phyloP scores from a whole-genome alignment of 35 echinoderm and acorn worm species.

The Stichopus chloronotus region DNA sequence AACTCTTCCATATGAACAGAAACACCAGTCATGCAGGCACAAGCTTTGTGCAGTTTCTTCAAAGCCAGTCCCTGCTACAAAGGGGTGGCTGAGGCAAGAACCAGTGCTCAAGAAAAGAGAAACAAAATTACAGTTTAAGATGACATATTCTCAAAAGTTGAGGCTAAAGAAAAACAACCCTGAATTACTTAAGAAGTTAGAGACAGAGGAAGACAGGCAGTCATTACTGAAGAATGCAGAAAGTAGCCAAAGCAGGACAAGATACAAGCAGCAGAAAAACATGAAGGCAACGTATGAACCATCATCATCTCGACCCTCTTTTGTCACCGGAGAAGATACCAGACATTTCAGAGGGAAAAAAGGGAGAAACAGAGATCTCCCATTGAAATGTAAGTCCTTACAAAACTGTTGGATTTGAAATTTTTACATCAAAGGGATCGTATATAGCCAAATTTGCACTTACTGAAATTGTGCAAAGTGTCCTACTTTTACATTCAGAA shows the following conservation, averaged over 20 bases:
- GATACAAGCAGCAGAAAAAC: slow-evolving; percentile 22
- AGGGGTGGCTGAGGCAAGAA: slow-evolving; percentile 78
- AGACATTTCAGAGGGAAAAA: neutral
- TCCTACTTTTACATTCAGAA: too few relatives aligned
- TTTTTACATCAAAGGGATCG: too few relatives aligned
- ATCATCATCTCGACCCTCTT: neutral
- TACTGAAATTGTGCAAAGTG: too few relatives aligned
- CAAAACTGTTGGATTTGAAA: too few relatives aligned
- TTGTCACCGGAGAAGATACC: neutral
- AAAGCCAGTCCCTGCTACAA: slow-evolving; percentile 62
- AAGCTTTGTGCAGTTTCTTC: slow-evolving; percentile 67
- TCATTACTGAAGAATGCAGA: neutral
- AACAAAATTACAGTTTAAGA: slow-evolving; percentile 75
- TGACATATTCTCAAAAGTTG: slow-evolving; percentile 86
- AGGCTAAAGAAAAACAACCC: slow-evolving; percentile 84
- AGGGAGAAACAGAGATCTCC: too few relatives aligned
- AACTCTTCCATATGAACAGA: slow-evolving; percentile 23
- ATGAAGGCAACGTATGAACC: neutral
- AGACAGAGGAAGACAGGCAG: slow-evolving; percentile 55
- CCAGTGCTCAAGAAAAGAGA: slow-evolving; percentile 42
- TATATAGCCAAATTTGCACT: too few relatives aligned
- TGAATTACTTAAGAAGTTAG: slow-evolving; percentile 60
- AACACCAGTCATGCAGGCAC: slow-evolving; percentile 64
- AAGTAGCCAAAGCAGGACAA: slow-evolving; percentile 15
- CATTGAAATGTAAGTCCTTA: too few relatives aligned